These are phyloP conservation scores for Amblyjoppa fuscipennis DNA, from an alignment of 2,888 invertebrate species.

Conservation along the genomic window DNA sequence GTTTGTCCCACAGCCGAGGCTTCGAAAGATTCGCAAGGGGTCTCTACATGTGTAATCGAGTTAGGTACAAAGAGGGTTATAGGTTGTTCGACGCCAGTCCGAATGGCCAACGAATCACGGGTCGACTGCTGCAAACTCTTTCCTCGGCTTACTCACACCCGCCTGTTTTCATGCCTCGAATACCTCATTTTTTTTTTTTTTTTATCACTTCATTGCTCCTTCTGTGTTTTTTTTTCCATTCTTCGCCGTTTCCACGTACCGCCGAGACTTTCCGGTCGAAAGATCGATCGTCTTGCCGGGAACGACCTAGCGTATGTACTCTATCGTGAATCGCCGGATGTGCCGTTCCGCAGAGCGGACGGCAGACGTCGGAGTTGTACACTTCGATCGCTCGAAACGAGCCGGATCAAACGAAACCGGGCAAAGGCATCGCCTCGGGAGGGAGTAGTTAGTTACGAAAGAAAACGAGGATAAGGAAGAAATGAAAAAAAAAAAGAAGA, in stretches of 20 bases:
- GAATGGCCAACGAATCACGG: conserved; percentile 48
- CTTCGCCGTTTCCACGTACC: conserved; percentile 49
- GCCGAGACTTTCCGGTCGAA: conserved; percentile 53
- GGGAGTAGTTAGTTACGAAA: conserved; percentile 45
- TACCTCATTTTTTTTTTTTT: background rate
- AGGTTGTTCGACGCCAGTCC: conserved; percentile 43
- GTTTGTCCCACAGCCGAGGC: background rate
- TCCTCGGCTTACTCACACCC: conserved; percentile 18
- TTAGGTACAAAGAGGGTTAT: conserved; percentile 37
- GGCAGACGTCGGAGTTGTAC: conserved; percentile 20
- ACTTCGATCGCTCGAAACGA: conserved; percentile 59
- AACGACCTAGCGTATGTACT: conserved; percentile 14
- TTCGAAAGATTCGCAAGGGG: conserved; percentile 12
- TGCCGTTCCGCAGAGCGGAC: conserved; percentile 37
- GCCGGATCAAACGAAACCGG: conserved; percentile 51
- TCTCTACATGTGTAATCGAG: conserved; percentile 49
- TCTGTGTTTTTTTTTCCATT: conserved; percentile 11
- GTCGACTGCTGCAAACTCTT: conserved; percentile 24
- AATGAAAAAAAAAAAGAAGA: conserved; percentile 1
- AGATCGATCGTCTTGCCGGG: conserved; percentile 61
- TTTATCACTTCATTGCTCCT: conserved; percentile 32
- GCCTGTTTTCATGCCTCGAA: background rate
- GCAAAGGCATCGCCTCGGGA: conserved; percentile 34
- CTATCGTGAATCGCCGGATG: conserved; percentile 18
- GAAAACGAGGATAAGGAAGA: conserved; percentile 46